Base-by-base conservation (phyloP, 2,113 vertebrate species). In the Hucho hucho region DNA sequence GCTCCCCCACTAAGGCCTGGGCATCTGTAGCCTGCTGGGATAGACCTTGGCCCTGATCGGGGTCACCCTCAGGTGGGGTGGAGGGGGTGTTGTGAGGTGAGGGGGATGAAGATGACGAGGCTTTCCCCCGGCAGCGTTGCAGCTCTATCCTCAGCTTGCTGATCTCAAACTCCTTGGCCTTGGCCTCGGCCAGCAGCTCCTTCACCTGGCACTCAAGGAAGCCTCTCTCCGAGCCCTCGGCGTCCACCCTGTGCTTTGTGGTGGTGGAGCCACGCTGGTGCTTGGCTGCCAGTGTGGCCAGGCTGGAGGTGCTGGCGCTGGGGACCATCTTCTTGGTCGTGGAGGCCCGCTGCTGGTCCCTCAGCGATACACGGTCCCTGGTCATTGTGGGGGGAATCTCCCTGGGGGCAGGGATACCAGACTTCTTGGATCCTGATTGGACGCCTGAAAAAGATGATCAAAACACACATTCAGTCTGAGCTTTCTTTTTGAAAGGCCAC, bases 151-250 rank as follows among this genome's bases (percentile, higher is more conserved):
- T 95, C 58, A 99, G 96, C 80, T 93, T 95, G 82, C 91, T 95
- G 47, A 99, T 99, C 89, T 98, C 96, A 0, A 93, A 94, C 76
- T 99, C 97, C 92, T 98, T 99, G 0, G 94, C 93, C 83, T 99
- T 98, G 61, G 96, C 95, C 79, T 99, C 97, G 25, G 96, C 95
- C 87, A 98, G 83, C 59, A 99, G 94, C 59, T 97, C 97, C 81
- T 95, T 97, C 67, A 99, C 94, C 79, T 97, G 97, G 79, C 93
- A 88, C 92, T 98, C 97, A 70, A 98, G 90, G 32, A 93, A 84
- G 0, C 93, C 92, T 83, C 85, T 95, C 77, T 97, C 96, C 59
- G 89, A 88, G 0, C 70, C 79, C 59, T 98, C 96, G 61, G 83
- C 87, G 53, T 98, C 97, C 26, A 86, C 90, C 84, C 92, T 97